phyloP scores from a whole-genome alignment of 2,888 invertebrate species.

The Phragmatobia fuliginosa region DNA sequence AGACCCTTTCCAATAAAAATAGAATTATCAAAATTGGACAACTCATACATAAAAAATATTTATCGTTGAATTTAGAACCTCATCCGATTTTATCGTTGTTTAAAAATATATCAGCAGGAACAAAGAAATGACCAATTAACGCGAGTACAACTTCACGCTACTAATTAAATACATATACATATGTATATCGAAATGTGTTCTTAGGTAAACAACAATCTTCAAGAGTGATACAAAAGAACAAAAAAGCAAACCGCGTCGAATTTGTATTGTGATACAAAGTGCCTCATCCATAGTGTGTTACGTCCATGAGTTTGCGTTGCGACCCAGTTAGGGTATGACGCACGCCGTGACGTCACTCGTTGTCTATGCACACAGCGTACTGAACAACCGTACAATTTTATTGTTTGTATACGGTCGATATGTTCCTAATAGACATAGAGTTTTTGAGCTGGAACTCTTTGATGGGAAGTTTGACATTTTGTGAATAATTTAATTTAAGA shows the following conservation, averaged over 20 bases:
- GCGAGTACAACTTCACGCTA: neutral
- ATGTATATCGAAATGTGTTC: neutral
- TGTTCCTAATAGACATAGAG: slow-evolving; percentile 15
- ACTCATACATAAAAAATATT: too few species aligned
- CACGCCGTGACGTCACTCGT: slow-evolving; percentile 61
- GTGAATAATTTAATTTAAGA: neutral
- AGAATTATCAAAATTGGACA: too few species aligned
- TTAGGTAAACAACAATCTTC: neutral
- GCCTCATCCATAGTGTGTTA: slow-evolving; percentile 23
- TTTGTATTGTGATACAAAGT: slow-evolving; percentile 42
- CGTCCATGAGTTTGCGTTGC: slow-evolving; percentile 25
- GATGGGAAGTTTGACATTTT: neutral
- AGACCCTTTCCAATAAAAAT: too few species aligned
- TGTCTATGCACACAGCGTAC: slow-evolving; percentile 51
- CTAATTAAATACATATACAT: neutral
- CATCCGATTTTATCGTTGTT: too few species aligned
- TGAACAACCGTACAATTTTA: slow-evolving; percentile 36
- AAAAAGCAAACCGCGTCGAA: slow-evolving; percentile 34
- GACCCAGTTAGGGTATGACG: slow-evolving; percentile 65
- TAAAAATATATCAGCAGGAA: too few species aligned
- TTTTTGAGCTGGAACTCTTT: slow-evolving; percentile 7
- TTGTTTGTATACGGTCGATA: slow-evolving; percentile 34
- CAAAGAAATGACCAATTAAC: neutral
- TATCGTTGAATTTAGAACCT: too few species aligned
- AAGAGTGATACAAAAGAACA: neutral